phyloP scores from a whole-genome alignment of 1,140 invertebrate genomes.

The Drosophila sproati region DNA sequence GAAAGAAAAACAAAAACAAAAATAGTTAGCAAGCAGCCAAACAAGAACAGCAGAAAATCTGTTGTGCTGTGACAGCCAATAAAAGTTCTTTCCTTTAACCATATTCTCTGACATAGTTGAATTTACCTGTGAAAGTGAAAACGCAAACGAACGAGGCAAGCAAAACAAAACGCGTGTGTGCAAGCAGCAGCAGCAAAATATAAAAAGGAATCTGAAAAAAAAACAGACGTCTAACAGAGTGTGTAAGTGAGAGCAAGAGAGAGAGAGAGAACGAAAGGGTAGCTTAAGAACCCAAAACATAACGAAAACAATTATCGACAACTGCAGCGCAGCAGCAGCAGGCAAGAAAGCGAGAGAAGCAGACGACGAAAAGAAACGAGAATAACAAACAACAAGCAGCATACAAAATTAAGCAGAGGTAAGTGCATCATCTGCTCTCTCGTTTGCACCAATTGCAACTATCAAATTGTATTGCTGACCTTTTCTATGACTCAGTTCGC shows the following conservation, averaged over 20 bases:
- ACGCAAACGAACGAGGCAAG: conserved; percentile 74
- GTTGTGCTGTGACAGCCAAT: conserved; percentile 31
- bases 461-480: conserved; percentile 1
- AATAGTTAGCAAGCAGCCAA: conserved; percentile 3
- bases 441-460: background rate
- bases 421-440: conserved; percentile 31
- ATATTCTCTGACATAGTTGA: conserved; percentile 48
- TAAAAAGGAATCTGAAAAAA: conserved; percentile 20
- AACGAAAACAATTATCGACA: conserved; percentile 49
- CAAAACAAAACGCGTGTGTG: conserved; percentile 76
- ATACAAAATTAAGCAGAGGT: conserved; percentile 41
- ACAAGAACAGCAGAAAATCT: conserved; percentile 7
- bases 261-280: conserved; percentile 6
- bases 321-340: conserved; percentile 38
- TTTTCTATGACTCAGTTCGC: conserved; percentile 37
- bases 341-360: conserved; percentile 12
- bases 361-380: conserved; percentile 39
- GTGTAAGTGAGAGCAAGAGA: conserved; percentile 8
- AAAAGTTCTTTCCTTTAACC: conserved; percentile 48
- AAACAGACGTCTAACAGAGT: conserved; percentile 15
- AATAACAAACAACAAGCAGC: conserved; percentile 44
- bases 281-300: conserved; percentile 41
- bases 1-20: conserved; percentile 5
- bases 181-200: conserved; percentile 33
- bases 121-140: conserved; percentile 80